Evolutionary conservation across 2,888 invertebrate genomes (phyloP), one percentile per base, ranked within the genome.

Genomic region (Cosmia trapezina): DNA sequence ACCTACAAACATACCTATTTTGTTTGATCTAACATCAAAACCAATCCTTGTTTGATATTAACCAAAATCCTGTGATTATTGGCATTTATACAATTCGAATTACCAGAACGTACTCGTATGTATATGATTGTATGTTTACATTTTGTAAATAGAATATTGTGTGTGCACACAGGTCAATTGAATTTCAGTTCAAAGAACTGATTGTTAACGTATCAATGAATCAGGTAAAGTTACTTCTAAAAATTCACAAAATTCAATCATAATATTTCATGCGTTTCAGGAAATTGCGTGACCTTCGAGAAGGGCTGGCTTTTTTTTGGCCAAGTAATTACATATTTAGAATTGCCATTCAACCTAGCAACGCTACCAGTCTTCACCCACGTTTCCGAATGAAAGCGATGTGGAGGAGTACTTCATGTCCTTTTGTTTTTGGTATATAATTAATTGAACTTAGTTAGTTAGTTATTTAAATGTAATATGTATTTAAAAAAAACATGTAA

Each of bases 1-100:
- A 51, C 5, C 2, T 41, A 41, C 28, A 28, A 28, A 28, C 14
- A 17, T 37, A n/a, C 22, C 11, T 28, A 57, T 41, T 54, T 54
- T 43, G 11, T 68, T 5, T 60, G 47, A 77, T 49, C 5, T 37
- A 28, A 75, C 70, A 61, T 61, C 54, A 75, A 75, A 61, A 78
- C 51, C n/a, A 4, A 70, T 22, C 43, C 61, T 11, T 45, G 49
- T 61, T 70, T 70, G 60, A 60, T 53, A 76, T 66, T 7, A 12
- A 3, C 37, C 41, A 6, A 45, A 47, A 59, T 56, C 19, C 53
- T 59, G 12, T 62, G 47, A 59, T 59, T 59, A 78, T 22, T 76
- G 62, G 19, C 47, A 63, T 78, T 53, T 33, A 41, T 22, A 78
- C 51, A 41, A 62, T 62, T 78, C 28, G 51, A 47, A 51, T 57